These are phyloP conservation scores for Melikaiella ostensackeni DNA, from an alignment of 2,888 invertebrate species.

Conservation along the genomic window DNA sequence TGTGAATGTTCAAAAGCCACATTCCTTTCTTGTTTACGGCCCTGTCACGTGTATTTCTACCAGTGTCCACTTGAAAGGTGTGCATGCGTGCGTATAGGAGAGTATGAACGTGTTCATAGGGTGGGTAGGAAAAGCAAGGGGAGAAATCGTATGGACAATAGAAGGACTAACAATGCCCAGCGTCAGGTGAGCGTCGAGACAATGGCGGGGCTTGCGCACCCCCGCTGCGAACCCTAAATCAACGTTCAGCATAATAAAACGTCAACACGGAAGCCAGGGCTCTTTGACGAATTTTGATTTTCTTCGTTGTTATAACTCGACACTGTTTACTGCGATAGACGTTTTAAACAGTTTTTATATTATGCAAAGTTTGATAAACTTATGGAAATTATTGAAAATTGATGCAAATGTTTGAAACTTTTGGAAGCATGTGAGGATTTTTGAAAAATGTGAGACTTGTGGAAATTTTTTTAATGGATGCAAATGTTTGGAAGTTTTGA, in stretches of 20 bases:
- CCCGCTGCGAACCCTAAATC: constrained; percentile 71
- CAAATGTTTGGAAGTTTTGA: no score
- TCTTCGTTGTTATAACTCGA: constrained; percentile 51
- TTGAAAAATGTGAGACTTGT: no score
- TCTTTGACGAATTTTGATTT: constrained; percentile 70
- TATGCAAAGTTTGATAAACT: no score
- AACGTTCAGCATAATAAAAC: constrained; percentile 74
- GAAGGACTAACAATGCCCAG: constrained; percentile 71
- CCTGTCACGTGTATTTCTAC: constrained; percentile 3
- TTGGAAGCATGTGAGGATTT: no score
- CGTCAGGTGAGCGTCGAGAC: constrained; percentile 70
- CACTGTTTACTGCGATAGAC: background rate
- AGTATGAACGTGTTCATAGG: constrained; percentile 8
- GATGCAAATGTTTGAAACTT: no score
- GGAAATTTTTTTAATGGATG: no score
- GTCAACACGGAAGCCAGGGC: constrained; percentile 58
- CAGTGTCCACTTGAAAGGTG: constrained; percentile 19
- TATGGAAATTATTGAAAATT: no score
- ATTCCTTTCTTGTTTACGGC: constrained; percentile 10
- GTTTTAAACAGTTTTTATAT: background rate
- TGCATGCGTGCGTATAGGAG: constrained; percentile 9
- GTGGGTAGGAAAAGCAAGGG: constrained; percentile 4
- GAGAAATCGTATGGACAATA: constrained; percentile 65
- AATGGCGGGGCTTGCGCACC: constrained; percentile 68
- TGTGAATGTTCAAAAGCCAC: background rate